Conservation (phyloP, 92 coral and sea anemone genomes). For the Epizoanthus rinbou region DNA sequence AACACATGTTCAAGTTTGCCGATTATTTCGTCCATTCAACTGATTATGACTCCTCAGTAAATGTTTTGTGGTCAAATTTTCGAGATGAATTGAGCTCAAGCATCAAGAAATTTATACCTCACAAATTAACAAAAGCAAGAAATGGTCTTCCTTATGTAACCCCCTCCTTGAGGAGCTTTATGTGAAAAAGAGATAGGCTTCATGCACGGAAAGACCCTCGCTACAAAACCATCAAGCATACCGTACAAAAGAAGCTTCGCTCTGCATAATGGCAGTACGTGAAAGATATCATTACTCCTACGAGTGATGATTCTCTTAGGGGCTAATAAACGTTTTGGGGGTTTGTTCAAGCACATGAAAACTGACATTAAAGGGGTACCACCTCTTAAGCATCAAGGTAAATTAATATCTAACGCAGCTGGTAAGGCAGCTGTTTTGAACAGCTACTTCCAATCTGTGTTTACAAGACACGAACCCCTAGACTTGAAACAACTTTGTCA, state of each 20-base stretch:
- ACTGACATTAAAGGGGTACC: slow-evolving; percentile 4
- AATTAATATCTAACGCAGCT: background rate
- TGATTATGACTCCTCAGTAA: background rate
- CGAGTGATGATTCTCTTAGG: background rate
- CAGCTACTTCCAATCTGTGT: background rate
- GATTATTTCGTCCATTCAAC: background rate
- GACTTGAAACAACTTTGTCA: slow-evolving; percentile 32
- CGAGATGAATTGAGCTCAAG: background rate
- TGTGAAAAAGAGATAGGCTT: background rate
- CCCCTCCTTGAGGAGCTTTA: background rate
- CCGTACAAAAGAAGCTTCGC: slow-evolving; percentile 3
- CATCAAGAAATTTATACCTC: slow-evolving; percentile 18
- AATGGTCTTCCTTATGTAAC: background rate
- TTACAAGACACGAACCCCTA: background rate
- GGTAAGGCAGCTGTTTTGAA: slow-evolving; percentile 1
- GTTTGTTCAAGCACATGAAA: background rate
- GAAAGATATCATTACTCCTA: background rate
- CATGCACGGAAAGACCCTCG: slow-evolving; percentile 5
- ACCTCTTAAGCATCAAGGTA: slow-evolving; percentile 20
- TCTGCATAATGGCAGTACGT: slow-evolving; percentile 17
- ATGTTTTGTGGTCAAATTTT: background rate
- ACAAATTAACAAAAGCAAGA: slow-evolving; percentile 10
- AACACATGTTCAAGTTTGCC: background rate
- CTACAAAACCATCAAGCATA: slow-evolving; percentile 19
- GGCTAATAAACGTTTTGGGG: slow-evolving; percentile 2